Evolutionary conservation across 92 coral and sea anemone species (phyloP).

Genomic region (Virgularia gustaviana): DNA sequence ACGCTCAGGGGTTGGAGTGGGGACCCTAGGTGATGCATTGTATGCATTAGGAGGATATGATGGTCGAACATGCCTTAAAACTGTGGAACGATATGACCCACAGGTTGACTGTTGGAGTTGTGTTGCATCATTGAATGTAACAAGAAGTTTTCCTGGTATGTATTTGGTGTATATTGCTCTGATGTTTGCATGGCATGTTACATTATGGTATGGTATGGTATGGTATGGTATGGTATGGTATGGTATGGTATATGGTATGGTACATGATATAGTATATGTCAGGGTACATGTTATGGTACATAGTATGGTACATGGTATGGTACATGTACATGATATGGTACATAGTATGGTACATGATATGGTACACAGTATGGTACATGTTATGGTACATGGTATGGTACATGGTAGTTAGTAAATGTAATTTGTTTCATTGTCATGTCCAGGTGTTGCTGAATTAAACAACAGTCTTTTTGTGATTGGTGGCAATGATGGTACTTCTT

Average conservation of each 20-base stretch:
- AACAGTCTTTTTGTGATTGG: constrained; percentile 94
- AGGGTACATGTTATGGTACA: no score
- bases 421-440: background rate
- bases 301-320: background rate
- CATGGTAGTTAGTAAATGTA: background rate
- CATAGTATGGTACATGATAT: no score
- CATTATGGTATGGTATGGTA: no score
- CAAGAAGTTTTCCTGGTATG: constrained; percentile 98
- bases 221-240: background rate
- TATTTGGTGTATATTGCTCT: no score
- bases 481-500: constrained; percentile 94
- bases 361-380: no score
- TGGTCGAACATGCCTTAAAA: constrained; percentile 93
- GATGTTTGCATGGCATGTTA: no score
- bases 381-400: background rate
- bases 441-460: constrained; percentile 94
- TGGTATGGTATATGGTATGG: no score
- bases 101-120: constrained; percentile 96
- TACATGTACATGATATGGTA: background rate
- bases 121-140: constrained; percentile 86
- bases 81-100: constrained; percentile 97
- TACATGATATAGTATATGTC: no score
- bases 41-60: constrained; percentile 99
- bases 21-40: constrained; percentile 87
- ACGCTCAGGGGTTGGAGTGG: constrained; percentile 97